Evolutionary conservation across 2,113 vertebrate genomes (phyloP), one percentile per base, ranked within the genome.

Genomic region (Mionectes macconnelli): DNA sequence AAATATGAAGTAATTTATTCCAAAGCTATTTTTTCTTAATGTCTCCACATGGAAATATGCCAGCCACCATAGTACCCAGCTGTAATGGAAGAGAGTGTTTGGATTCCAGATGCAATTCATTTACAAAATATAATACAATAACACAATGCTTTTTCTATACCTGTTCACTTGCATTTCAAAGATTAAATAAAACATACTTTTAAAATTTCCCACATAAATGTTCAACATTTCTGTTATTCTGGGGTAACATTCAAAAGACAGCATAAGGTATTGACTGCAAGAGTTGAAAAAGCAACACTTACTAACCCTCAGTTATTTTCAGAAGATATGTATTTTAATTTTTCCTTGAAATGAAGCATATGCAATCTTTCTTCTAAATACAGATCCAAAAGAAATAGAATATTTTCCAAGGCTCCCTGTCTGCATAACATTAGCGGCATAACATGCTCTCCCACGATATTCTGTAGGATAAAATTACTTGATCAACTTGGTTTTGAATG

Each of bases 381-480:
- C 18, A 91, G 35, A 52, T 68, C 30, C 39, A 70, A 69, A 90
- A 89, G 45, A 88, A 83, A 56, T 1, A 18, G 11, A 68, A 39
- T 15, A 31, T 7, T 57, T 72, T 20, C 25, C 35, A 40, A 77
- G 22, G 12, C 12, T 60, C 11, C 14, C 25, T 39, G 9, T 17
- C n/a, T 84, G 42, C 39, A 16, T 35, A 80, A 52, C 10, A 33
- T 64, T 42, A 80, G 39, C 49, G 76, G 76, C 6, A 33, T 8
- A 60, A 2, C 10, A 64, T 2, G 1, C 14, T 89, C 10, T 86
- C n/a, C 12, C 74, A 12, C 0, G 0, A 77, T 37, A 86, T 11
- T 75, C 18, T 40, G 50, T 22, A 12, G 27, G 52, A 42, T 63
- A 40, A 80, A 70, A 33, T 20, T 84, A 75, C 8, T 55, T 49